Evolutionary conservation across 2,113 vertebrate species (phyloP).

Genomic region (Phrynosoma platyrhinos): DNA sequence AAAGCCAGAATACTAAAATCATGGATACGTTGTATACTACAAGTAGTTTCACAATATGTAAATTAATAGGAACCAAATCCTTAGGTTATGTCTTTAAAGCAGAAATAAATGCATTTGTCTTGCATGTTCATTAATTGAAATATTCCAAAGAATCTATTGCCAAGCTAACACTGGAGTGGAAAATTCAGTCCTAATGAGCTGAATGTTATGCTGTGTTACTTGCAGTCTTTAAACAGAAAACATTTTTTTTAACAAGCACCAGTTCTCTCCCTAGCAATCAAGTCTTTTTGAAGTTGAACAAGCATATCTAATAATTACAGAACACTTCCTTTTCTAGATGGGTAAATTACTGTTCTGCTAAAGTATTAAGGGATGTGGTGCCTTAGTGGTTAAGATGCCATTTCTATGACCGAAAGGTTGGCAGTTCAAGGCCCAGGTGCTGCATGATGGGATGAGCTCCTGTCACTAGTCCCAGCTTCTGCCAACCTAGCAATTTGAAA

Average conservation of each 20-base stretch:
- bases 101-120: background rate
- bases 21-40: background rate
- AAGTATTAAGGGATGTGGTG: too few relatives aligned
- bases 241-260: background rate
- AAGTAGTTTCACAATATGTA: background rate
- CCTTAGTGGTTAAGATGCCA: too few relatives aligned
- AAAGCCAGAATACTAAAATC: background rate
- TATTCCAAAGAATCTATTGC: background rate
- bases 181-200: conserved; percentile 23
- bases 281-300: background rate
- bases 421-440: too few relatives aligned
- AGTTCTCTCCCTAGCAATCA: background rate
- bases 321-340: background rate
- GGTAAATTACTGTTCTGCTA: background rate
- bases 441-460: too few relatives aligned
- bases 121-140: conserved; percentile 13
- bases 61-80: background rate
- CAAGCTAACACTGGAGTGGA: background rate
- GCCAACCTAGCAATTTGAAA: too few relatives aligned
- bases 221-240: conserved; percentile 1
- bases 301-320: background rate
- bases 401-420: too few relatives aligned
- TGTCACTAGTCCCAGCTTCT: too few relatives aligned
- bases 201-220: background rate
- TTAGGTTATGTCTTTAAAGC: background rate